Evolutionary conservation across 1,140 invertebrate genomes (phyloP).

Genomic region (Camponotus vicinus): DNA sequence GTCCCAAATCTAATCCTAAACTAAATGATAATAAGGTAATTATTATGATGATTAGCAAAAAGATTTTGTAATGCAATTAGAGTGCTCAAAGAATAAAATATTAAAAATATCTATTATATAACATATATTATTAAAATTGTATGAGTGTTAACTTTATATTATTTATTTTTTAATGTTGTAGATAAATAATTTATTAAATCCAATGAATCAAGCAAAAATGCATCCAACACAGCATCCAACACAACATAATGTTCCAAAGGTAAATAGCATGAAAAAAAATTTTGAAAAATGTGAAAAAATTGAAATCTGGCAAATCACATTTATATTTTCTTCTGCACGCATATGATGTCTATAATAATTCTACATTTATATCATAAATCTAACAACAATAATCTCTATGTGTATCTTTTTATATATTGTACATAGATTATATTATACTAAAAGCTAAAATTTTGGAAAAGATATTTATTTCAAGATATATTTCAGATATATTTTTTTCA

Average conservation of each 20-base stretch:
- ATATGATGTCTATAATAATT: neutral
- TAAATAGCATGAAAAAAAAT: neutral
- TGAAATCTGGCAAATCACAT: neutral
- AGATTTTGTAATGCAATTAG: no score
- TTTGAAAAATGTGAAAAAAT: neutral
- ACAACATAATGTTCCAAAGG: neutral
- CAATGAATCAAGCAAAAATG: neutral
- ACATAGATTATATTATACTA: neutral
- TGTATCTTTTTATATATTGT: no score
- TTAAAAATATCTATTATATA: neutral
- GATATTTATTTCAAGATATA: no score
- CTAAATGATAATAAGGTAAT: conserved; percentile 6
- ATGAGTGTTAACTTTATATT: neutral
- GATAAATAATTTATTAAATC: conserved; percentile 24
- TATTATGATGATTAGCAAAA: no score
- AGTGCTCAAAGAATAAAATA: neutral
- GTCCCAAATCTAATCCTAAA: neutral
- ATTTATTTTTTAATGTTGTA: neutral
- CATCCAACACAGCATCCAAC: no score
- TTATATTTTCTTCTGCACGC: neutral
- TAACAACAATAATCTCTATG: no score
- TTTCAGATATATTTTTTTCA: no score
- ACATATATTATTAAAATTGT: neutral
- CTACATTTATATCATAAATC: neutral
- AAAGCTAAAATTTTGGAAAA: no score